These are phyloP conservation scores for Gambelia wislizenii DNA, from an alignment of 2,797 vertebrate species.

Conservation along the genomic window DNA sequence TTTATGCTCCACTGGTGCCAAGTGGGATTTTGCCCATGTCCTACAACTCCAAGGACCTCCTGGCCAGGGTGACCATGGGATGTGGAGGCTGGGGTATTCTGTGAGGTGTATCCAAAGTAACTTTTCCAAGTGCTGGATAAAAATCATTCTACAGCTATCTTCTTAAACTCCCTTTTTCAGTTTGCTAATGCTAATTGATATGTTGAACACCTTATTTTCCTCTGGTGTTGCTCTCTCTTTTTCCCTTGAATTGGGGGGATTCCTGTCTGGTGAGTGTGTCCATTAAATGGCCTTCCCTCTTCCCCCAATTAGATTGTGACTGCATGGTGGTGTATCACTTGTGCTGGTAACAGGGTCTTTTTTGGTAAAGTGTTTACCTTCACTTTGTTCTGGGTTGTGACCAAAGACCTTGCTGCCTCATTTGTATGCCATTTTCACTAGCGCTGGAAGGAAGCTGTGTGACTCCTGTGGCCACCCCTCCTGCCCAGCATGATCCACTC, in stretches of 20 bases:
- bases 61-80: too few relatives aligned
- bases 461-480: neutral
- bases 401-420: neutral
- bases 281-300: neutral
- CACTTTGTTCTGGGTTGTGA: neutral
- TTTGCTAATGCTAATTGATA: conserved; percentile 39
- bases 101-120: too few relatives aligned
- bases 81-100: too few relatives aligned
- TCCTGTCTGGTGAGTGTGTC: neutral
- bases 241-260: conserved; percentile 73
- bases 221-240: neutral
- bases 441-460: neutral
- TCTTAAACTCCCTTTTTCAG: neutral
- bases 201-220: neutral
- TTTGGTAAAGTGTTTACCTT: conserved; percentile 22
- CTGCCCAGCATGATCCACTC: conserved; percentile 61
- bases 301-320: neutral
- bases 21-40: too few relatives aligned
- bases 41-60: too few relatives aligned
- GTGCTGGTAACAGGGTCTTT: fast-evolving
- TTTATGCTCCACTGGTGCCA: too few relatives aligned
- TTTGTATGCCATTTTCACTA: fast-evolving
- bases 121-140: too few relatives aligned
- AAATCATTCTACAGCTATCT: conserved; percentile 6
- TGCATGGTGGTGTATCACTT: conserved; percentile 50